phyloP scores from a whole-genome alignment of 2,888 invertebrate genomes.

The Dichetophora obliterata region DNA sequence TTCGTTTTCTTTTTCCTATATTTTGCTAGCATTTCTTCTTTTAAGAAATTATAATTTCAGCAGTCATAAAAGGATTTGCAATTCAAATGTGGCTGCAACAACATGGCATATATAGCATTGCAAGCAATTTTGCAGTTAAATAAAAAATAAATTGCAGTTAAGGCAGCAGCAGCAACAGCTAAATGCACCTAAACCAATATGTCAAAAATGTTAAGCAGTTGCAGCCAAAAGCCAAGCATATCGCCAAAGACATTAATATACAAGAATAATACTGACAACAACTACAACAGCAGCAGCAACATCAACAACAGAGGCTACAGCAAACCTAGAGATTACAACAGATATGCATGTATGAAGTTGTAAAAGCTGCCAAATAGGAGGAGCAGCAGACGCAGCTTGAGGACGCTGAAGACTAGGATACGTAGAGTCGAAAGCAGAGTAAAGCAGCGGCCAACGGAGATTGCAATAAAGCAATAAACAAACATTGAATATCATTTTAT shows the following conservation, averaged over 20 bases:
- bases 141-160: constrained; percentile 13
- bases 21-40: not conserved
- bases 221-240: constrained; percentile 39
- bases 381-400: not conserved
- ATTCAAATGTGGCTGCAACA: constrained; percentile 49
- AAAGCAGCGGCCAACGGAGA: not conserved
- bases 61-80: constrained; percentile 54
- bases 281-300: not conserved
- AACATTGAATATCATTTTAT: constrained; percentile 35
- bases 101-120: constrained; percentile 3
- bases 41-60: constrained; percentile 45
- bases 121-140: constrained; percentile 39
- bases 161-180: not conserved
- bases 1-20: not conserved
- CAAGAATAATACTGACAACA: constrained; percentile 34
- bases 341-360: constrained; percentile 40
- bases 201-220: constrained; percentile 66
- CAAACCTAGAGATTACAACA: constrained; percentile 20
- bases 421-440: not conserved
- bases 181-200: constrained; percentile 59
- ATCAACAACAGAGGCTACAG: not conserved
- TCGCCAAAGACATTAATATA: constrained; percentile 29
- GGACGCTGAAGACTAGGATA: not conserved
- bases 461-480: constrained; percentile 36
- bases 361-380: constrained; percentile 34